These are phyloP conservation scores for Apis dorsata DNA, from an alignment of 1,140 invertebrate species.

Conservation along the genomic window DNA sequence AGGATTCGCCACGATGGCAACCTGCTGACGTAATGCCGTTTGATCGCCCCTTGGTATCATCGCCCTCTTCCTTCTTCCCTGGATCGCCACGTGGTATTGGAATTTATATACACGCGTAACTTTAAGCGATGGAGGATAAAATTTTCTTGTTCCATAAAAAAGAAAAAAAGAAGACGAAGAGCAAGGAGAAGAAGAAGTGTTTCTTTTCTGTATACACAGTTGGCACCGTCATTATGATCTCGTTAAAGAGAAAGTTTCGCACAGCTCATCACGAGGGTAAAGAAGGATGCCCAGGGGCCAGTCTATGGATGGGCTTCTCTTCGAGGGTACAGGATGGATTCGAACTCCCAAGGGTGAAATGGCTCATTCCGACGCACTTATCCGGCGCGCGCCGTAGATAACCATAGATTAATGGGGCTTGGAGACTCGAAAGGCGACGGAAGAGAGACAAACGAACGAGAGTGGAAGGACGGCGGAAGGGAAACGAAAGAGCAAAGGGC, in stretches of 20 bases:
- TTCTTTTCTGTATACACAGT: background rate
- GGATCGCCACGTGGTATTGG: background rate
- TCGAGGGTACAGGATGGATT: slow-evolving; percentile 71
- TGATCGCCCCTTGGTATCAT: background rate
- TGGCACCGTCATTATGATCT: slow-evolving; percentile 64
- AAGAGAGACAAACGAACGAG: slow-evolving; percentile 43
- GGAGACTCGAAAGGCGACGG: slow-evolving; percentile 63
- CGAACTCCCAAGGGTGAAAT: slow-evolving; percentile 79
- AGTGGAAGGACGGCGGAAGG: slow-evolving; percentile 10
- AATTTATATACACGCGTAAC: too few relatives aligned
- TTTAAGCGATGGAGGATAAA: too few relatives aligned
- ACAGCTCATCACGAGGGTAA: slow-evolving; percentile 71
- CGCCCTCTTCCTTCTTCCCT: too few relatives aligned
- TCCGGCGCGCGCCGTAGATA: slow-evolving; percentile 77
- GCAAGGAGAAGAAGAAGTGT: background rate
- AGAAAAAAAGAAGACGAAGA: too few relatives aligned
- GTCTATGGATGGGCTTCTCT: slow-evolving; percentile 63
- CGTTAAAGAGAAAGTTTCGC: slow-evolving; percentile 72
- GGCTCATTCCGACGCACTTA: slow-evolving; percentile 78
- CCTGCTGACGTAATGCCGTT: slow-evolving; percentile 28
- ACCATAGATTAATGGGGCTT: slow-evolving; percentile 79
- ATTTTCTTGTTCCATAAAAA: too few relatives aligned
- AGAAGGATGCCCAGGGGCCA: slow-evolving; percentile 75
- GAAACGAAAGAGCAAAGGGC: slow-evolving; percentile 24
- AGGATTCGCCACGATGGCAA: background rate